Base-by-base conservation (phyloP, 2,888 invertebrate species). In the Pandemis corylana region DNA sequence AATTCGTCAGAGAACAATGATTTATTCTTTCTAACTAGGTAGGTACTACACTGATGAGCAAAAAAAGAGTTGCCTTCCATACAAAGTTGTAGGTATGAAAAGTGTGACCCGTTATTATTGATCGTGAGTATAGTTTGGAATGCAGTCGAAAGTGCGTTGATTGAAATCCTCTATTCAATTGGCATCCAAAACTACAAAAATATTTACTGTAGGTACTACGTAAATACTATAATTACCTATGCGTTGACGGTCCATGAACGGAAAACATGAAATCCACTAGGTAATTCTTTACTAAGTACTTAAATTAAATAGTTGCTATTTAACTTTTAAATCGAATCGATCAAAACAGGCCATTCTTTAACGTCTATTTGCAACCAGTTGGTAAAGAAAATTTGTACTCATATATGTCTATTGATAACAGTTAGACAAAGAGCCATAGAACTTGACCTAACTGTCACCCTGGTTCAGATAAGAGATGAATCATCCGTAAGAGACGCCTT, bases 391-490 rank as follows among this genome's bases (percentile, higher is more conserved):
- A 46, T 46, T 12, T 59, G 46, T 13, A 13, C 28, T 2, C 28
- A n/a, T 41, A 15, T 68, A 36, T 61, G 9, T 68, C 42, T 69
- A 53, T 65, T 69, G 69, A 74, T 74, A 70, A 64, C 51, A 46
- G 42, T 46, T 62, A 68, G 5, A 74, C 68, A 73, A 66, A 74
- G 65, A 63, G 51, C 36, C 53, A 44, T 63, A 56, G 41, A 70
- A 74, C 74, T 74, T 69, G 74, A 74, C 74, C 74, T 61, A 9
- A 73, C 69, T 42, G 69, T 70, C 69, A 51, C 49, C 28, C 46
- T 13, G 63, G 20, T 20, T 42, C 15, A 69, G 74, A 74, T 74
- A 74, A 74, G 15, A 53, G 41, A 69, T 74, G 69, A 66, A 28
- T 74, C 74, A 74, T 66, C 0, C 7, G 49, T 59, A 12, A 59